Percentiles rank a stretch among this genome's conserved stretches.
Evolutionary conservation across 2,888 invertebrate species (phyloP).

Genomic region (Drosophila picticornis): DNA sequence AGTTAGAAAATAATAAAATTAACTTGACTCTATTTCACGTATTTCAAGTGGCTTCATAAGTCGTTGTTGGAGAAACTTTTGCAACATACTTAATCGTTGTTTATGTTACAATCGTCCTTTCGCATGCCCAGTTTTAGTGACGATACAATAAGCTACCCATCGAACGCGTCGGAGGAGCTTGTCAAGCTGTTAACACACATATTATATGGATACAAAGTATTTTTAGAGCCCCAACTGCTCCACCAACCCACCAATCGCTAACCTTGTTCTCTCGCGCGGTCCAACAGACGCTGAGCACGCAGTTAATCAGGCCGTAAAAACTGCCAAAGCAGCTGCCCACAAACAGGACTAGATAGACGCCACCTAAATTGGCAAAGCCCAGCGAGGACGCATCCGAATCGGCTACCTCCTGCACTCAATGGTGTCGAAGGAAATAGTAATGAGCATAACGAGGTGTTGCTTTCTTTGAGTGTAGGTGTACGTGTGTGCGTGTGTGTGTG

Average conservation of each 20-base stretch:
- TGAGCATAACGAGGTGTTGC: conserved; percentile 32
- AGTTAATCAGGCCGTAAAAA: conserved; percentile 82
- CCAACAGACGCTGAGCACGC: conserved; percentile 79
- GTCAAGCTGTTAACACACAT: conserved; percentile 34
- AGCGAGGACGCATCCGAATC: conserved; percentile 85
- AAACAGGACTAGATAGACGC: conserved; percentile 88
- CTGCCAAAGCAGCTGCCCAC: conserved; percentile 85
- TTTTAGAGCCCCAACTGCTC: conserved; percentile 33
- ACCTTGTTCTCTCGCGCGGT: conserved; percentile 82
- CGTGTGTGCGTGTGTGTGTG: conserved; percentile 20
- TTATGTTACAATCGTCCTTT: conserved; percentile 44
- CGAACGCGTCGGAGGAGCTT: conserved; percentile 12
- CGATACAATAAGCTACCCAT: conserved; percentile 24
- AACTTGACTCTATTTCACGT: conserved; percentile 2
- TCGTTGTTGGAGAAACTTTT: conserved; percentile 31
- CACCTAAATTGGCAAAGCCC: conserved; percentile 89
- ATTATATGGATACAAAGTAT: conserved; percentile 23
- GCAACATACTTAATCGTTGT: conserved; percentile 32
- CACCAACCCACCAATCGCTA: conserved; percentile 36
- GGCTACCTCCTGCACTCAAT: conserved; percentile 60
- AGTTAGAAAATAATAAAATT: not conserved
- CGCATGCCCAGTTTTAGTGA: conserved; percentile 64
- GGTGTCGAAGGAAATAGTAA: conserved; percentile 36
- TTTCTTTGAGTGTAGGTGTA: not conserved
- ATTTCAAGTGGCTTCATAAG: conserved; percentile 24